These are phyloP conservation scores for Suncus etruscus DNA, from an alignment of 2,113 vertebrate species.

Conservation along the genomic window DNA sequence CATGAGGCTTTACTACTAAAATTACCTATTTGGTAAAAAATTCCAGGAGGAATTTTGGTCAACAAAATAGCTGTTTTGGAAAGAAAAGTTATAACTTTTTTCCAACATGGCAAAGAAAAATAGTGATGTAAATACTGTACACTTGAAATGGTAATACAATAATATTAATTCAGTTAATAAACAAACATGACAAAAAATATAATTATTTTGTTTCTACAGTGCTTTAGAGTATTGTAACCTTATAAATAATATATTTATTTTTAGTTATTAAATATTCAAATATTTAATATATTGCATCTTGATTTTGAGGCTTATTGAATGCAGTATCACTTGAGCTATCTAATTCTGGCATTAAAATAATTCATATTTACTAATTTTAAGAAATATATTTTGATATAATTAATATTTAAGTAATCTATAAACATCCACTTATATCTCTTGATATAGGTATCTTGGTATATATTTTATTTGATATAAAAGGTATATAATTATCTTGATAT, in stretches of 20 bases:
- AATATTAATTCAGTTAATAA: no score
- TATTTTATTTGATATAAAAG: no score
- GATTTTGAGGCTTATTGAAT: background rate
- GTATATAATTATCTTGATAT: no score
- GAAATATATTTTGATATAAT: background rate
- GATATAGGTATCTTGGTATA: background rate
- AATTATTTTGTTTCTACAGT: constrained; percentile 27
- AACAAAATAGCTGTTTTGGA: no score
- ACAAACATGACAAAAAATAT: background rate
- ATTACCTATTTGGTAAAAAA: no score
- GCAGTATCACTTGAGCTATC: background rate
- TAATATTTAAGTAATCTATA: constrained; percentile 3
- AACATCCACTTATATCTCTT: constrained; percentile 6
- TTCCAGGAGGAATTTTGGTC: no score
- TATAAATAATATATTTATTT: background rate
- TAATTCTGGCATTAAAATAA: background rate
- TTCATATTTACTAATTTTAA: constrained; percentile 43
- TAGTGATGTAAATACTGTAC: no score
- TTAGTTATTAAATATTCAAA: constrained; percentile 39
- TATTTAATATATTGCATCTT: constrained; percentile 8
- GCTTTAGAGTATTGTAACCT: background rate
- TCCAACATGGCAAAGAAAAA: no score
- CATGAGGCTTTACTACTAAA: no score
- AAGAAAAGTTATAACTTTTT: no score
- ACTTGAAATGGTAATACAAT: no score